Base-by-base conservation (phyloP, 2,797 vertebrate species). In the Apodemus agrarius region DNA sequence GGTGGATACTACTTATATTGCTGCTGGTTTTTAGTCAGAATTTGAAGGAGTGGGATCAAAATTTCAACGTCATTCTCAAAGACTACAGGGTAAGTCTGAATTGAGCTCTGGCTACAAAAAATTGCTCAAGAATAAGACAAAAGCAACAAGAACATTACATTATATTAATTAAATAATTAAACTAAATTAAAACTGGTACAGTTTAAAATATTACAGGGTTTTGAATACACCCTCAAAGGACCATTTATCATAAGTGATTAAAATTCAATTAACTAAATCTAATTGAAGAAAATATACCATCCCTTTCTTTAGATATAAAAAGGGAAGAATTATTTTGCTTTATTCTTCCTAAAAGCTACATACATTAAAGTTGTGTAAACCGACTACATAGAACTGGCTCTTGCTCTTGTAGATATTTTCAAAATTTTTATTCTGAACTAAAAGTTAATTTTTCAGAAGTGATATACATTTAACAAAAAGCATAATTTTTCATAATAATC, bases 1-100 rank as follows among this genome's bases (percentile, higher is more conserved):
- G 22, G 26, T 75, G 21, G 54, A 40, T 59, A 26, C 37, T 46
- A 1, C 12, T 21, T 61, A 11, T 34, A 57, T 29, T 89, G 26
- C 5, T 59, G 0, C 3, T 1, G 0, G 6, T 0, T 26, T 61
- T 34, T 59, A 2, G 13, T 13, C 14, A 1, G 11, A 31, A 0
- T 7, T 75, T 6, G 26, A 75, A 4, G 54, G 0, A 14, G 17
- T 40, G 22, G 19, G 2, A 43, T 59, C 37, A 34, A 29, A 31
- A 61, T 2, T 61, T 61, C 61, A 43, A 34, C 40, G 26, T 61
- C 54, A 16, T 61, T 61, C 26, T 46, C 22, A 1, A 52, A 86
- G 14, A 26, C 3, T 69, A 10, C 5, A n/a, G 22, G 14, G 5
- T 54, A 37, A 37, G 6, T 43, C 37, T 43, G 17, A 13, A 3